Conservation (phyloP, 30 jellyfish, hydroid and myxozoan species). For the Chrysaora quinquecirrha region DNA sequence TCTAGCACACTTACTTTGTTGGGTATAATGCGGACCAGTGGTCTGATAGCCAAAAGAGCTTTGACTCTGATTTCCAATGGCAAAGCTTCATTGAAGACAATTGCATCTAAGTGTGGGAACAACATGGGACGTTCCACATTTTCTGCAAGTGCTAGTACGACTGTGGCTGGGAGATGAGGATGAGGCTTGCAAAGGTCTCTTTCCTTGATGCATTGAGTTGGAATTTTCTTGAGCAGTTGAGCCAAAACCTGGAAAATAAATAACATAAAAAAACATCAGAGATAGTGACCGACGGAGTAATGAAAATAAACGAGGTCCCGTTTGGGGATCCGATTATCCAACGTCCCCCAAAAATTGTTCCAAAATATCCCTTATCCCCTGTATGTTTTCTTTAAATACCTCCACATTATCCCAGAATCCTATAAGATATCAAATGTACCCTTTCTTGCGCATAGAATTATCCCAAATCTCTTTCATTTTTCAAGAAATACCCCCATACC, state of each 20-base stretch:
- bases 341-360: too few species aligned
- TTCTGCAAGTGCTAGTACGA: conserved; percentile 60
- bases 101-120: conserved; percentile 28
- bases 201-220: conserved; percentile 13
- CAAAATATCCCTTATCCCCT: too few species aligned
- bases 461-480: too few species aligned
- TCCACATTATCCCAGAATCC: too few species aligned
- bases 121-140: conserved; percentile 55
- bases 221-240: conserved; percentile 6
- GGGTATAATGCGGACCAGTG: conserved; percentile 46
- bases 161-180: conserved; percentile 43
- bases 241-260: conserved; percentile 25
- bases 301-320: too few species aligned
- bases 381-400: too few species aligned
- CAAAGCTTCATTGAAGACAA: conserved; percentile 16
- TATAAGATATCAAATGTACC: too few species aligned
- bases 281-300: too few species aligned
- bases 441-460: too few species aligned
- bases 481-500: too few species aligned
- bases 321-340: too few species aligned
- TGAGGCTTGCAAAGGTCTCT: conserved; percentile 19
- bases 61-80: conserved; percentile 62
- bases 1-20: not conserved
- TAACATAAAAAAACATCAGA: not conserved
- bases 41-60: conserved; percentile 68